Base-by-base conservation (phyloP, 2,113 vertebrate species). In the Papio anubis region DNA sequence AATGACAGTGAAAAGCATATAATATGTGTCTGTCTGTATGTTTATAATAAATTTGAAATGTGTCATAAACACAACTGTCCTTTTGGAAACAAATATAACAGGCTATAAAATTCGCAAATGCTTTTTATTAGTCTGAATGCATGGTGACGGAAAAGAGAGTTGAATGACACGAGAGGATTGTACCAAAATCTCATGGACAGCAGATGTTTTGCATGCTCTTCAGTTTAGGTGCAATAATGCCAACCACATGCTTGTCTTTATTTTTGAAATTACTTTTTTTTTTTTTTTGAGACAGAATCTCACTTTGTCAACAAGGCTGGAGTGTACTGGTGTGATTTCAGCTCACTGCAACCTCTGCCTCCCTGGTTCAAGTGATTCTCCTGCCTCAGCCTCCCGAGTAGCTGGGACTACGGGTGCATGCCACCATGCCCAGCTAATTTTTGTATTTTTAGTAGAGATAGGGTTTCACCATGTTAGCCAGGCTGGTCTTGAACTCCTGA, bases 141-240 rank as follows among this genome's bases (percentile, higher is more conserved):
- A 68, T 81, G 80, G 76, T 88, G 59, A 82, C 91, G 97, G 82
- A 90, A 96, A 93, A 95, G 81, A 82, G 70, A 73, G 30, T 30
- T 90, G 90, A 96, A 73, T 0, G 6, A 72, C 96, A 91, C 0
- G 0, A 93, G 81, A 96, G 45, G 68, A 72, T 81, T 79, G 93
- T 79, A 92, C 84, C 93, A 76, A 93, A 91, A 68, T 94, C 86
- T 97, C 87, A 40, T 55, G 68, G 95, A 90, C 55, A 66, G 82
- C 97, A 98, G 96, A 97, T 97, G 94, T 97, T 97, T 93, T 82
- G 38, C 91, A 93, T 87, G 90, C 78, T 95, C 48, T 92, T 96
- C 92, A 64, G 40, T 81, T 93, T 94, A 82, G 90, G 72, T 59
- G 6, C 72, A 92, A 40, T 97, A 97, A 97, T 88, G 21, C 81